These are phyloP conservation scores for Dasysyrphus albostriatus DNA, from an alignment of 2,888 invertebrate species.

Conservation along the genomic window DNA sequence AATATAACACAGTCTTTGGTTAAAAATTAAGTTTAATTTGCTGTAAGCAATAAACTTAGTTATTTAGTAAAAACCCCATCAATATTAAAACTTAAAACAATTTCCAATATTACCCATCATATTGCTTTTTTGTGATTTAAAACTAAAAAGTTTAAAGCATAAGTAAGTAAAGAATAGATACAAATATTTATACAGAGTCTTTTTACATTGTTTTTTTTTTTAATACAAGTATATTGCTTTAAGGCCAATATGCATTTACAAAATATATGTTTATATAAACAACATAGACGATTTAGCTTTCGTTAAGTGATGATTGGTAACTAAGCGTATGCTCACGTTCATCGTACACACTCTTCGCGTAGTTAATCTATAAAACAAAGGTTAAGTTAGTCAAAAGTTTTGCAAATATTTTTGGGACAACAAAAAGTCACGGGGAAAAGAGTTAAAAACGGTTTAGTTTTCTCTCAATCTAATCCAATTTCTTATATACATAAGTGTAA, in stretches of 20 bases:
- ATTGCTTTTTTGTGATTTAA: constrained; percentile 7
- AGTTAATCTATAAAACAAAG: constrained; percentile 91
- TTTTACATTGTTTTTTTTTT: constrained; percentile 47
- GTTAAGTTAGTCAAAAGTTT: no score
- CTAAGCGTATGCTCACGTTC: constrained; percentile 88
- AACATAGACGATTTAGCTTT: constrained; percentile 48
- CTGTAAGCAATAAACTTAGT: constrained; percentile 7
- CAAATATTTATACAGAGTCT: constrained; percentile 63
- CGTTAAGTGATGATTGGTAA: constrained; percentile 68
- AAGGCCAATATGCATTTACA: constrained; percentile 71
- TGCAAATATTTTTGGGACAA: no score
- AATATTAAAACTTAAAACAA: constrained; percentile 5
- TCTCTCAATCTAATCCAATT: no score
- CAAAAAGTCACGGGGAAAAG: no score
- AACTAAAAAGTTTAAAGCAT: constrained; percentile 25
- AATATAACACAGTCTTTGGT: constrained; percentile 72
- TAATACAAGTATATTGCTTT: constrained; percentile 53
- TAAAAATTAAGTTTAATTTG: constrained; percentile 43
- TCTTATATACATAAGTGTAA: no score
- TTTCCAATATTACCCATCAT: background rate
- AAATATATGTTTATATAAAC: constrained; percentile 57
- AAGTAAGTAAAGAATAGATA: constrained; percentile 31
- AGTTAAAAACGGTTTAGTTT: no score
- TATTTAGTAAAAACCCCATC: background rate
- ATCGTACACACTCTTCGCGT: constrained; percentile 93